Evolutionary conservation across 2,113 vertebrate species (phyloP).

Genomic region (Anas platyrhynchos): DNA sequence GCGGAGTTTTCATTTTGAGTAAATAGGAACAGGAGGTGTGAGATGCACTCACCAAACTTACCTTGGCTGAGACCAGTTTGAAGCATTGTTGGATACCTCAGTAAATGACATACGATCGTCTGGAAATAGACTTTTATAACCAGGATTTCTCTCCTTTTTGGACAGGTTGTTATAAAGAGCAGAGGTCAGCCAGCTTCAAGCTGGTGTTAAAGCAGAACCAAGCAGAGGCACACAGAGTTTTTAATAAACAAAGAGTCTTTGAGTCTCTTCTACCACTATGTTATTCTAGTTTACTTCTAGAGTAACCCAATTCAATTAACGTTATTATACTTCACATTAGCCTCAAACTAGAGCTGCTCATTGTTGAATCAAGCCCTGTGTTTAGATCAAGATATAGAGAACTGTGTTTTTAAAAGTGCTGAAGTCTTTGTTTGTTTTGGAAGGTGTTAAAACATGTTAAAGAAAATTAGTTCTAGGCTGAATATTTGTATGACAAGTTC

Average conservation of each 20-base stretch:
- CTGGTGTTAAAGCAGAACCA: not conserved
- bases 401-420: slow-evolving; percentile 14
- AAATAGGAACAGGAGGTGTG: not conserved
- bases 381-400: slow-evolving; percentile 12
- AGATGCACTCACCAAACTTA: not conserved
- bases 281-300: not conserved
- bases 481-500: slow-evolving; percentile 59
- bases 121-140: not conserved
- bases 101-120: not conserved
- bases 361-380: not conserved
- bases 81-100: not conserved
- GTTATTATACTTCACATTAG: not conserved
- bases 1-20: slow-evolving; percentile 14
- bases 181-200: not conserved
- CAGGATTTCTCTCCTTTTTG: not conserved
- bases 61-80: not conserved
- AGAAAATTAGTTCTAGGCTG: slow-evolving; percentile 53
- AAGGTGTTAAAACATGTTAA: slow-evolving; percentile 56
- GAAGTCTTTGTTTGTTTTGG: slow-evolving; percentile 42
- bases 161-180: not conserved
- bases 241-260: not conserved
- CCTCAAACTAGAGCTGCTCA: not conserved
- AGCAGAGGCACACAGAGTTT: not conserved
- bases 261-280: not conserved
- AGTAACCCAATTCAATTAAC: not conserved